Evolutionary conservation across 2,797 vertebrate species (phyloP), one percentile per base, ranked within the genome.

Genomic region (Brotula barbata): DNA sequence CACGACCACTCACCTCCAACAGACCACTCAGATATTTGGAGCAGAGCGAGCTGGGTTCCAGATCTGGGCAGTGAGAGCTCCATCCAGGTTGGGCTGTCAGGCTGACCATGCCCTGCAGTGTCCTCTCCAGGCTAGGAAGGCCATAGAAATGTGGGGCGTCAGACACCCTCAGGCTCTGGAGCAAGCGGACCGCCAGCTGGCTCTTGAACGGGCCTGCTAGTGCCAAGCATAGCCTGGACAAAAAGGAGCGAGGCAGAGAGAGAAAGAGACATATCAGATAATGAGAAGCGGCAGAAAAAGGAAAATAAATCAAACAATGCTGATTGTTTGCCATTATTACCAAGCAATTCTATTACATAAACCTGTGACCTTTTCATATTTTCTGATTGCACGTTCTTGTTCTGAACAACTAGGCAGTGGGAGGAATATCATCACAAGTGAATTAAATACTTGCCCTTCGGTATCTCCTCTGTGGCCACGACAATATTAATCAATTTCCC

Each of bases 101-200:
- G 57, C 92, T 92, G 64, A 93, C 93, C 94, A 98, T 94, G 65
- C 92, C 94, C 79, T 85, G 89, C 50, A 99, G 85, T 0, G 94
- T 94, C 82, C 95, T 93, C 90, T 95, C 95, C 54, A 99, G 87
- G 49, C 93, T 95, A 43, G 97, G 96, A 49, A 99, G 92, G 25
- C 97, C 97, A 3, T 99, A 99, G 88, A 98, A 99, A 63, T 90
- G 92, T 0, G 96, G 96, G 1, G 94, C 95, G 9, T 96, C 93
- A 0, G 97, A 95, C 65, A 98, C 86, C 40, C 93, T 87, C 68
- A 99, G 91, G 84, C 92, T 94, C 54, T 94, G 93, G 15, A 98
- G 92, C 73, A 98, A 89, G n/a, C 91, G 90, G 73, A 94, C 63
- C 25, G 95, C 91, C 79, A 99, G 86, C 78, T 96, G 95, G 5